Conservation (phyloP, 1,140 invertebrate species). For the Ylistrum balloti region DNA sequence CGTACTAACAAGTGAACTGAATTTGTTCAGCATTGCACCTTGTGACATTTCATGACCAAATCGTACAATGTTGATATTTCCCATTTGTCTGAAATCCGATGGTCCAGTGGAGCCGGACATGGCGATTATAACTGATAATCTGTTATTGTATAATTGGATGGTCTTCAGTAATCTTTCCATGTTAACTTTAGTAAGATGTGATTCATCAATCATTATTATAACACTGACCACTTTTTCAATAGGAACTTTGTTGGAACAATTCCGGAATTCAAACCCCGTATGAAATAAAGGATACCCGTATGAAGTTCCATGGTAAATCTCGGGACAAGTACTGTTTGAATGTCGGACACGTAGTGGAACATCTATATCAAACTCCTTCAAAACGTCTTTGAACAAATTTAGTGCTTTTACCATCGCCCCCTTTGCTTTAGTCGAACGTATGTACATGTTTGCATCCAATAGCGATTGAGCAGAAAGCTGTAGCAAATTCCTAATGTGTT, state of each 20-base stretch:
- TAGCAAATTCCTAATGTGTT: neutral
- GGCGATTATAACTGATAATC: neutral
- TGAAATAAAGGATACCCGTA: constrained; percentile 64
- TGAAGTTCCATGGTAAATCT: constrained; percentile 58
- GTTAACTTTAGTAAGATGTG: neutral
- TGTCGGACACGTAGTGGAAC: constrained; percentile 2
- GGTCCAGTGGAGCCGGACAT: neutral
- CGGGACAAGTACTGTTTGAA: constrained; percentile 58
- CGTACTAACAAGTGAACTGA: constrained; percentile 67
- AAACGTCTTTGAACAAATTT: constrained; percentile 41
- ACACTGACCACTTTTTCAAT: constrained; percentile 54
- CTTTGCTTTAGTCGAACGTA: constrained; percentile 56
- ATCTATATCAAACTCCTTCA: constrained; percentile 45
- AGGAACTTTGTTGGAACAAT: constrained; percentile 52
- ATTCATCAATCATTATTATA: constrained; percentile 42
- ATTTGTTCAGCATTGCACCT: constrained; percentile 67
- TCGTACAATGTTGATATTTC: neutral
- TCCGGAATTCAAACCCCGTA: constrained; percentile 59
- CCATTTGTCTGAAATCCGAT: neutral
- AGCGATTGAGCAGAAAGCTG: constrained; percentile 4
- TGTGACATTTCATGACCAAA: neutral
- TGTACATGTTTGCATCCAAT: constrained; percentile 55
- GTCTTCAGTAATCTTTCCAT: neutral
- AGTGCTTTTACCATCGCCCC: constrained; percentile 48
- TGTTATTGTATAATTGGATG: neutral